Percentiles rank a stretch among this genome's conserved stretches.
Conservation (phyloP, 2,797 vertebrate genomes). For the Alca torda region DNA sequence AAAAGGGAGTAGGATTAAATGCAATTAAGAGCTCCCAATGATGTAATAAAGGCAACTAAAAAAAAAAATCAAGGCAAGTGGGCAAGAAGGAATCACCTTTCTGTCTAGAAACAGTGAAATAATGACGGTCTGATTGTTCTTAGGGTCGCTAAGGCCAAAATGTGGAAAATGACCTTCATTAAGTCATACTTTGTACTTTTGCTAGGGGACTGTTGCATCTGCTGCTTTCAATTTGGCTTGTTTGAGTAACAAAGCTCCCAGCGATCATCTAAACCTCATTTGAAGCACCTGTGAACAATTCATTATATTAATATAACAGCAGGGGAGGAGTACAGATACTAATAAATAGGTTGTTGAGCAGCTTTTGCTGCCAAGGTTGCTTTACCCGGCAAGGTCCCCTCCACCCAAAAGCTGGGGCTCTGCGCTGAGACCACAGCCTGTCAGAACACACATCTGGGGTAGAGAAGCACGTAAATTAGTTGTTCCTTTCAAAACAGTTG, state of each 20-base stretch:
- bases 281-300: conserved; percentile 89
- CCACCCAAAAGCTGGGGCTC: not conserved
- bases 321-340: conserved; percentile 78
- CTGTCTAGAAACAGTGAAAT: conserved; percentile 53
- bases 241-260: conserved; percentile 80
- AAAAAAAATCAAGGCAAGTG: not conserved
- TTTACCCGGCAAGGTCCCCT: conserved; percentile 40
- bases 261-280: conserved; percentile 84
- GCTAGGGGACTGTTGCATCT: conserved; percentile 77
- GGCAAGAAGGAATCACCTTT: conserved; percentile 36
- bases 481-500: conserved; percentile 39
- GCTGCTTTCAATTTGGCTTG: conserved; percentile 83
- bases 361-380: conserved; percentile 71
- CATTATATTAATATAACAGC: conserved; percentile 88
- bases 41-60: conserved; percentile 31
- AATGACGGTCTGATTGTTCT: conserved; percentile 63
- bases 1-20: conserved; percentile 20
- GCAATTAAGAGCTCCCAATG: conserved; percentile 47
- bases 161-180: conserved; percentile 76
- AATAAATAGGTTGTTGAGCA: conserved; percentile 78
- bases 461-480: conserved; percentile 52
- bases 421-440: not conserved
- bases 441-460: conserved; percentile 56
- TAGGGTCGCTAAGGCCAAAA: conserved; percentile 80
- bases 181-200: conserved; percentile 73